A percentile compares a stretch with the other conserved stretches of the same genome.
phyloP scores from a whole-genome alignment of 2,797 vertebrate genomes.

The Gymnopithys bicolor region DNA sequence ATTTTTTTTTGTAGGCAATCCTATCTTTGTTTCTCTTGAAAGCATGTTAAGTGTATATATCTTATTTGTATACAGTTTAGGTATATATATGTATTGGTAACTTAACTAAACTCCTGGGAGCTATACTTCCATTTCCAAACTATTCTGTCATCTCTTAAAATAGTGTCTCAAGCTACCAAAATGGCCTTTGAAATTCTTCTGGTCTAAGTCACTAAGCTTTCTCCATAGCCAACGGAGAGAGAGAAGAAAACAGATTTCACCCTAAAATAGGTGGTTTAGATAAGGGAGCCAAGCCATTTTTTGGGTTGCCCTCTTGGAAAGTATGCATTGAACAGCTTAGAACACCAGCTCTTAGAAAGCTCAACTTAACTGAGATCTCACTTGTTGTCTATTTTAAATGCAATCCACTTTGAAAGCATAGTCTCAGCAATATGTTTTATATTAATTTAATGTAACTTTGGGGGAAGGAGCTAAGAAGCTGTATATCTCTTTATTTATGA shows the following conservation, averaged over 20 bases:
- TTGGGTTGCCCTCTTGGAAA: not conserved
- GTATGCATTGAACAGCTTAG: not conserved
- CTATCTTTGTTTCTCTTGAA: not conserved
- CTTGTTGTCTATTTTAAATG: not conserved
- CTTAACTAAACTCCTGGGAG: not conserved
- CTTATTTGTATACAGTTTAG: not conserved
- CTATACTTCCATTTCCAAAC: not conserved
- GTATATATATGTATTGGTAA: not conserved
- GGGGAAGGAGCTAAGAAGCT: not conserved
- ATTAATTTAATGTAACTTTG: not conserved
- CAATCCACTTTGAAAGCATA: not conserved
- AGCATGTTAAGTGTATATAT: not conserved
- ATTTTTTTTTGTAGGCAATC: not conserved
- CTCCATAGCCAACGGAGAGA: not conserved
- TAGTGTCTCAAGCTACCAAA: not conserved
- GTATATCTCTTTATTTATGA: not conserved
- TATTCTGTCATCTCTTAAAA: not conserved
- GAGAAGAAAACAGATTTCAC: not conserved
- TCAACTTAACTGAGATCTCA: not conserved
- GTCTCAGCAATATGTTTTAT: not conserved
- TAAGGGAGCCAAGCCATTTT: not conserved
- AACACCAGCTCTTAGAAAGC: not conserved
- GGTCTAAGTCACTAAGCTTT: not conserved
- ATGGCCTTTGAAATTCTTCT: not conserved
- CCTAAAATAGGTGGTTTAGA: not conserved